Percentiles rank a stretch among this genome's conserved stretches.
phyloP scores from a whole-genome alignment of 2,113 vertebrate genomes.

The Elgaria multicarinata region DNA sequence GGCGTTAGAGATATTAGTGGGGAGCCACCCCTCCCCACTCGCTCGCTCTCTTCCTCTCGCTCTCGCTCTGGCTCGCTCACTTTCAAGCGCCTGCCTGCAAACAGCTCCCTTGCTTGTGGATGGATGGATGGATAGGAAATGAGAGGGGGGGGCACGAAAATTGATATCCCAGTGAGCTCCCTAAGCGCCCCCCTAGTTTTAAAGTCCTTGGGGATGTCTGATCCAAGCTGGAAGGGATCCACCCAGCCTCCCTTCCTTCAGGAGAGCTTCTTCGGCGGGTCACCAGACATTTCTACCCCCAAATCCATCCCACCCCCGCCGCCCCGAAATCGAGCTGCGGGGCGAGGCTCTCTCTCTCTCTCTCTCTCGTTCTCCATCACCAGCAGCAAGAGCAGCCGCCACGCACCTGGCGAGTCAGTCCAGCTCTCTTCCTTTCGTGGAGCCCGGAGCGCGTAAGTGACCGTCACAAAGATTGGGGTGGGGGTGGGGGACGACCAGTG shows the following conservation, averaged over 20 bases:
- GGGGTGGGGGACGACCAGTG: too few relatives aligned
- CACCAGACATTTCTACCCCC: background rate
- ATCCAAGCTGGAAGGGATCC: background rate
- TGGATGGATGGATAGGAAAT: too few relatives aligned
- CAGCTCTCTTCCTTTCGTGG: background rate
- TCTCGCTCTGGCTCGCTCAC: background rate
- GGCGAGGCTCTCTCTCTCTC: background rate
- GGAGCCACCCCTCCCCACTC: background rate
- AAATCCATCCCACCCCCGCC: background rate
- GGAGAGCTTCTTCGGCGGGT: too few relatives aligned
- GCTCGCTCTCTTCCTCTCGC: background rate
- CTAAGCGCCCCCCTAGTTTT: background rate
- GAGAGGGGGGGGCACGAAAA: background rate
- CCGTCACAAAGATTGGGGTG: background rate
- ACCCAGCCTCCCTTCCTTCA: background rate
- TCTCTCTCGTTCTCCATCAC: background rate
- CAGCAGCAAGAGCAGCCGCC: background rate
- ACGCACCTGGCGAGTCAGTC: background rate
- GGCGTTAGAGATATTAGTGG: conserved; percentile 56
- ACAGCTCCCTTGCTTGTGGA: conserved; percentile 27
- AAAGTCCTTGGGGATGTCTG: background rate
- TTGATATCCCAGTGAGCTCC: background rate
- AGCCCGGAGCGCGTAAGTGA: conserved; percentile 69
- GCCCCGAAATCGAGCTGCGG: background rate
- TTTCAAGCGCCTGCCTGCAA: conserved; percentile 30